Evolutionary conservation across 2,113 vertebrate genomes (phyloP).

Genomic region (Menidia beryllina): DNA sequence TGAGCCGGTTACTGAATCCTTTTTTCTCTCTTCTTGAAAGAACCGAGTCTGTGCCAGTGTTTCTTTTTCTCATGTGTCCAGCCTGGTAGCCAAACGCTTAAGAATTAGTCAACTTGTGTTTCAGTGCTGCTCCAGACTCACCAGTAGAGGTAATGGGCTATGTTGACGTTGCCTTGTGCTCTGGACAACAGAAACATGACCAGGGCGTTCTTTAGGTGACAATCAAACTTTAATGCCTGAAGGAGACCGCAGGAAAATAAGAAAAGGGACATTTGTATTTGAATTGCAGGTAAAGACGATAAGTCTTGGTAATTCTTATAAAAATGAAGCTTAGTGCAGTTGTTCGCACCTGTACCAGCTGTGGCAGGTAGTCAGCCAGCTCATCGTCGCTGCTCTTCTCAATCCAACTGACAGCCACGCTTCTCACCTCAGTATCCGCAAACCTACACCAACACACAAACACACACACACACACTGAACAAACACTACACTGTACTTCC

Average conservation of each 20-base stretch:
- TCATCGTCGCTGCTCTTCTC: conserved; percentile 93
- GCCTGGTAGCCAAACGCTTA: neutral
- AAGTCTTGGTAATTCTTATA: neutral
- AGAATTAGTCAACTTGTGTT: neutral
- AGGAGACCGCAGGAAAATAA: neutral
- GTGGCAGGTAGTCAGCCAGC: conserved; percentile 92
- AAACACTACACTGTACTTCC: neutral
- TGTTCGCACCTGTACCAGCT: conserved; percentile 91
- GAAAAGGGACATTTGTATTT: neutral
- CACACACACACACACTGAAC: neutral
- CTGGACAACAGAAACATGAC: conserved; percentile 92
- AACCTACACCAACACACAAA: conserved; percentile 80
- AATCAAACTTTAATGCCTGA: conserved; percentile 95
- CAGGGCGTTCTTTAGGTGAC: conserved; percentile 91
- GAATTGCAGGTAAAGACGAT: neutral
- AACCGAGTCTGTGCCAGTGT: neutral
- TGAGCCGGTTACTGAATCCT: too few species aligned
- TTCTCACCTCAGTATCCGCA: conserved; percentile 93
- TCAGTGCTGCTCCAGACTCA: conserved; percentile 70
- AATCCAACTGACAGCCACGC: conserved; percentile 91
- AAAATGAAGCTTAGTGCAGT: neutral
- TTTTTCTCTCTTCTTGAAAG: too few species aligned
- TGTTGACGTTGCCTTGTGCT: conserved; percentile 90
- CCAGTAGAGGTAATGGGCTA: conserved; percentile 96
- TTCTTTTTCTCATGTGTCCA: neutral